Evolutionary conservation across 2,113 vertebrate genomes (phyloP).

Genomic region (Anser brachyrhynchus): DNA sequence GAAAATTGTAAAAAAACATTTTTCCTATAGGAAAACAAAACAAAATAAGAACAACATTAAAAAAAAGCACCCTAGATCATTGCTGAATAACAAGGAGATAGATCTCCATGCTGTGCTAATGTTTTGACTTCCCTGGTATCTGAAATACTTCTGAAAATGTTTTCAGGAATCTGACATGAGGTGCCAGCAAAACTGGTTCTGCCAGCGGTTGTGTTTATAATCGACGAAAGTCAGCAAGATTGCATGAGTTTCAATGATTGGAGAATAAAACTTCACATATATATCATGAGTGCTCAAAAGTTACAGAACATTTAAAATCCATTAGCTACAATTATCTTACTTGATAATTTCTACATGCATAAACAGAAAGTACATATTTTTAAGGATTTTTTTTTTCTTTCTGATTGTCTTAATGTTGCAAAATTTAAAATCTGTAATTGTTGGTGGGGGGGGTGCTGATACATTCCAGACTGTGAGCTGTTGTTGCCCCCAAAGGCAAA

Average conservation of each 20-base stretch:
- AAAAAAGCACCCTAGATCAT: neutral
- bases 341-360: constrained; percentile 7
- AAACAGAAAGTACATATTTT: neutral
- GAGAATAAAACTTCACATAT: neutral
- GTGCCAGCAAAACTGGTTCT: constrained; percentile 8
- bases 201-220: neutral
- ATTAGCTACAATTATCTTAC: constrained; percentile 39
- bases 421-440: neutral
- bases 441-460: neutral
- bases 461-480: constrained; percentile 9
- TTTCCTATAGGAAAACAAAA: neutral
- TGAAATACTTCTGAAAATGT: constrained; percentile 15
- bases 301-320: constrained; percentile 22
- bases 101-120: neutral
- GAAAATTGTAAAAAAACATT: neutral
- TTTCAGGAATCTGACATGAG: constrained; percentile 14
- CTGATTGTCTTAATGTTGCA: neutral
- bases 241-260: neutral
- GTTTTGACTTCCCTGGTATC: neutral
- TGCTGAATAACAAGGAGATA: neutral
- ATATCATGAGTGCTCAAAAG: neutral
- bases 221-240: neutral
- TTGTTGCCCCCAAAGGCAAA: neutral
- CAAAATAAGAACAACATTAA: neutral
- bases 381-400: neutral